Evolutionary conservation across 2,113 vertebrate genomes (phyloP).

Genomic region (Callorhinus ursinus): DNA sequence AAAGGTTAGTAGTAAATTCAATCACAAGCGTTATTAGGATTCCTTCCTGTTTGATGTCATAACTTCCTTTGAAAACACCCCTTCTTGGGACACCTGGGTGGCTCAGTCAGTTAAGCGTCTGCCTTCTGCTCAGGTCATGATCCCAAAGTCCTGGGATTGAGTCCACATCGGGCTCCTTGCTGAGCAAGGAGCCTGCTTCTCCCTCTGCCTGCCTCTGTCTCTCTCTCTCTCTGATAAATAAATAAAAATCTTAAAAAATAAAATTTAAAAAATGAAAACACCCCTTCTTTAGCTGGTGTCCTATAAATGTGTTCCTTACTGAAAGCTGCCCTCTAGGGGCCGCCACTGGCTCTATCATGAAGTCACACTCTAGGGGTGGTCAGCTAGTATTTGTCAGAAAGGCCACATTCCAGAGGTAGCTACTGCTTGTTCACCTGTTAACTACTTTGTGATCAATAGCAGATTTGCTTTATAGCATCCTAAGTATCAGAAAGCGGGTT

Average conservation of each 20-base stretch:
- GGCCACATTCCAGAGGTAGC: neutral
- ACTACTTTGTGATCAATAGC: neutral
- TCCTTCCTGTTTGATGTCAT: neutral
- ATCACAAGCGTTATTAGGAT: neutral
- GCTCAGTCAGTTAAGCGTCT: no score
- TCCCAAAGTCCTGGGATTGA: no score
- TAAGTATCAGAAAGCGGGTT: neutral
- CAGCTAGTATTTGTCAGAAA: neutral
- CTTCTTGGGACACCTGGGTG: neutral
- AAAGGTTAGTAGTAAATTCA: neutral
- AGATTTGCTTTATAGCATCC: neutral
- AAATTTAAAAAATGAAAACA: neutral
- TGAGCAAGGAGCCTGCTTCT: no score
- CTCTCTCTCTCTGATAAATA: no score
- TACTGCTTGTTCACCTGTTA: neutral
- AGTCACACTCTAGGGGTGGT: neutral
- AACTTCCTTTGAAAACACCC: slow-evolving; percentile 14
- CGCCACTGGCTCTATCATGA: neutral
- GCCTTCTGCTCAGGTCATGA: no score
- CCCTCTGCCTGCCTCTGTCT: no score
- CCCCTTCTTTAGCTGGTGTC: neutral
- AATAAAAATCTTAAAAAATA: no score
- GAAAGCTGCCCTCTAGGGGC: neutral
- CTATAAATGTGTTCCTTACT: neutral
- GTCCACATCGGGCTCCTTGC: no score